A percentile compares a stretch with the other conserved stretches of the same genome.
Evolutionary conservation across 2,797 vertebrate genomes (phyloP).

Genomic region (Poeciliopsis presidionis): DNA sequence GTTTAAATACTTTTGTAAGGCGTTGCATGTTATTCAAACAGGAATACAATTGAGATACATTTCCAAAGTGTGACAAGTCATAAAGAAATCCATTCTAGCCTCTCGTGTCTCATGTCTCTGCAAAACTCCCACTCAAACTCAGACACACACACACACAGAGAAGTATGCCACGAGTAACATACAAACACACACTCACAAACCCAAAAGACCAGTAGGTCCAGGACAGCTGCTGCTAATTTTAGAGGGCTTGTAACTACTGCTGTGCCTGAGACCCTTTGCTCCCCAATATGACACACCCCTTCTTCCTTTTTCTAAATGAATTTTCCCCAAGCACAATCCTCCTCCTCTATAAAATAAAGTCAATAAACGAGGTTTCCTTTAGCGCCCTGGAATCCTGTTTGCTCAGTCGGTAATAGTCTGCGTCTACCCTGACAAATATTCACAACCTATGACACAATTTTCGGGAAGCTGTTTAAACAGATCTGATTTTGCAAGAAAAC

Average conservation of each 20-base stretch:
- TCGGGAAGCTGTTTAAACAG: background rate
- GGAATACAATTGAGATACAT: conserved; percentile 17
- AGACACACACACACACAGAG: conserved; percentile 5
- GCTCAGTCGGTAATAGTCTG: background rate
- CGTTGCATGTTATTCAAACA: conserved; percentile 31
- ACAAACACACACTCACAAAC: conserved; percentile 31
- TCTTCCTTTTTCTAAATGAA: conserved; percentile 43
- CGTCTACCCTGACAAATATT: conserved; percentile 9
- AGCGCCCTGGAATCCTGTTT: conserved; percentile 19
- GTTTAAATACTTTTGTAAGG: background rate
- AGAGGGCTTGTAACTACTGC: conserved; percentile 61
- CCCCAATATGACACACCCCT: conserved; percentile 42
- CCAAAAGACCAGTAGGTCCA: conserved; percentile 51
- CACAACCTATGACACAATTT: conserved; percentile 12
- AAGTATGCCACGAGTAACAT: background rate
- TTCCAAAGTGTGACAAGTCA: conserved; percentile 24
- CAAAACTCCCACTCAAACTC: conserved; percentile 27
- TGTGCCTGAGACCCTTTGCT: conserved; percentile 47
- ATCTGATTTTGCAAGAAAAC: background rate
- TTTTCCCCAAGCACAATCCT: conserved; percentile 43
- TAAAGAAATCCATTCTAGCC: conserved; percentile 41
- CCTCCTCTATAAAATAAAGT: conserved; percentile 36
- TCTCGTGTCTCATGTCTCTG: conserved; percentile 24
- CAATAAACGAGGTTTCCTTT: conserved; percentile 30
- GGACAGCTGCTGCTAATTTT: conserved; percentile 81